Evolutionary conservation across 2,888 invertebrate species (phyloP).

Genomic region (Parelbella ahira): DNA sequence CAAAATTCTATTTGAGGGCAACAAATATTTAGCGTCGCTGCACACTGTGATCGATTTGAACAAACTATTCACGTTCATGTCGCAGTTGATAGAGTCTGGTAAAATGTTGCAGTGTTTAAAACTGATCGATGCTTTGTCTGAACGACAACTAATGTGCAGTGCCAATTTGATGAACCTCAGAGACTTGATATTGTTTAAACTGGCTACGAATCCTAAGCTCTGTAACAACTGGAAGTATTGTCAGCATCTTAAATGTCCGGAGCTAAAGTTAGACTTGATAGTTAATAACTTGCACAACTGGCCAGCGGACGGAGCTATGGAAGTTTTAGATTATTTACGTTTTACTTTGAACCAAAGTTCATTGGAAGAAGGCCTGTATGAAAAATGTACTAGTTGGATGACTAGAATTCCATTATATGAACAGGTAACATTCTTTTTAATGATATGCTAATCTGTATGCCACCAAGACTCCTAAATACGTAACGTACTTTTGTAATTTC

Average conservation of each 20-base stretch:
- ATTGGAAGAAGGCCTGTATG: slow-evolving; percentile 61
- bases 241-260: slow-evolving; percentile 70
- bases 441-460: too few species aligned
- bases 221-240: slow-evolving; percentile 74
- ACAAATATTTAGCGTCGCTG: slow-evolving; percentile 81
- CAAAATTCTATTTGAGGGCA: slow-evolving; percentile 77
- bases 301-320: slow-evolving; percentile 78
- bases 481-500: slow-evolving; percentile 29
- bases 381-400: slow-evolving; percentile 79
- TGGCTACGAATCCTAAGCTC: slow-evolving; percentile 75
- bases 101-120: slow-evolving; percentile 73
- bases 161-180: slow-evolving; percentile 77
- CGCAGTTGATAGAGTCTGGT: slow-evolving; percentile 61
- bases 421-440: slow-evolving; percentile 55
- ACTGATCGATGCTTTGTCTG: slow-evolving; percentile 81
- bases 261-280: slow-evolving; percentile 73
- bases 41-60: slow-evolving; percentile 77
- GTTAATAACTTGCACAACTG: slow-evolving; percentile 77
- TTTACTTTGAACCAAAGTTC: slow-evolving; percentile 56
- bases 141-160: slow-evolving; percentile 72
- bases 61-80: slow-evolving; percentile 73
- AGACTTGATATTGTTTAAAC: slow-evolving; percentile 81
- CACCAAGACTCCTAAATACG: too few species aligned
- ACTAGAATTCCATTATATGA: slow-evolving; percentile 83
- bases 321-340: slow-evolving; percentile 73